A percentile compares a stretch with the other conserved stretches of the same genome.
phyloP scores from a whole-genome alignment of 2,888 invertebrate genomes.

The Rhagonycha lutea region DNA sequence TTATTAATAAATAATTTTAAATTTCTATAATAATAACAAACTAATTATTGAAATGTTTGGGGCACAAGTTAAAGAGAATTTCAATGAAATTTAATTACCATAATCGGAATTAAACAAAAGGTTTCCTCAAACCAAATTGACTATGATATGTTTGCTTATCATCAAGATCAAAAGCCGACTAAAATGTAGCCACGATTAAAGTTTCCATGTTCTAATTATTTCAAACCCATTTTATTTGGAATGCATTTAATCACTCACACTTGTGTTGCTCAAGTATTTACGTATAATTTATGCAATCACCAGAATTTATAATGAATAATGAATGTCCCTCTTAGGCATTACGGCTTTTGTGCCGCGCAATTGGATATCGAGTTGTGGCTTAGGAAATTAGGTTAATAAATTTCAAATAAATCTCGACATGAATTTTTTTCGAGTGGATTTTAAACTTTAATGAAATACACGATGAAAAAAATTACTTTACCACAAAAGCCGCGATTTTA shows the following conservation, averaged over 20 bases:
- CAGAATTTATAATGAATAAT: neutral
- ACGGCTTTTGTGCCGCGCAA: neutral
- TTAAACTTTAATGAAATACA: neutral
- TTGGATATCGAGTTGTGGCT: neutral
- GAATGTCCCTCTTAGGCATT: neutral
- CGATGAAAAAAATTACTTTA: neutral
- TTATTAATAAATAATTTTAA: neutral
- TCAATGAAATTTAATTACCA: neutral
- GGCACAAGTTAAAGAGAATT: neutral
- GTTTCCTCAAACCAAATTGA: neutral
- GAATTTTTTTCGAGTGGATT: neutral
- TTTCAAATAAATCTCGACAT: neutral
- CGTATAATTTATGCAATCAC: neutral
- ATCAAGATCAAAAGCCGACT: neutral
- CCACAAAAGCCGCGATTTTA: neutral
- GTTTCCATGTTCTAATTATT: neutral
- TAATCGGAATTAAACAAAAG: constrained; percentile 2
- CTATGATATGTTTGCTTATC: neutral
- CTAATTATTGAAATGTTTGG: neutral
- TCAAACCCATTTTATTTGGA: neutral
- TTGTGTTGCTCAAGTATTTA: neutral
- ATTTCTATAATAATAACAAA: neutral
- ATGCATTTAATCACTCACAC: constrained; percentile 1
- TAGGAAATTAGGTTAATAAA: neutral
- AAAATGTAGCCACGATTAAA: neutral